Evolutionary conservation across 2,888 invertebrate species (phyloP), one percentile per base, ranked within the genome.

Genomic region (Anodontia alba): DNA sequence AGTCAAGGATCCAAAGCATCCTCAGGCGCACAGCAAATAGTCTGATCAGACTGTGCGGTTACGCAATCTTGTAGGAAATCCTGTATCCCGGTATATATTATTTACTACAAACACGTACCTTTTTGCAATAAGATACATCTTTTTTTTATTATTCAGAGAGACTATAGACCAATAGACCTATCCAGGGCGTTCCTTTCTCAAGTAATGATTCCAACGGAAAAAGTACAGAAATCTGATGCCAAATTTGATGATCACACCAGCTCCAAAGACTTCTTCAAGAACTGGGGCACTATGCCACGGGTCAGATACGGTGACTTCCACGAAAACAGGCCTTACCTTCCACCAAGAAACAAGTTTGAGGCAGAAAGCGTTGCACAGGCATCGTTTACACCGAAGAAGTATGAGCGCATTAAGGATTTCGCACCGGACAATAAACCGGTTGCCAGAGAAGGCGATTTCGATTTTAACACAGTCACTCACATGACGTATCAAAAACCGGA

Each of bases 291-390:
- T 0, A 75, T 89, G 7, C 88, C 90, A 3, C 80, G 93, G 0
- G 76, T 88, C 0, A 83, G 93, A 38, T 90, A 90, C 80, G 93
- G 93, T 7, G 93, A 94, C 77, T 91, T 93, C 88, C 92, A 93
- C 79, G 93, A 93, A 62, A 91, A 91, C 81, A 83, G 89, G 36
- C 90, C 88, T 0, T 93, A 93, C 77, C 71, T 91, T 12, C 93
- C 92, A 2, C 91, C 92, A 0, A 78, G 73, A 73, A 81, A 80
- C 8, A 90, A 90, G 68, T 92, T 92, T 81, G 88, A 89, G 0
- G 90, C 77, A 0, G 84, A 81, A 42, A 89, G 89, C 62, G 79
- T 87, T 17, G 84, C 88, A 33, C 83, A 89, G 36, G 73, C 89
- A 0, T 88, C 91, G 0, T 94, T 89, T 82, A 83, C 87, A 0